Conservation (phyloP, 2,797 vertebrate species). For the Protosalanx chinensis region DNA sequence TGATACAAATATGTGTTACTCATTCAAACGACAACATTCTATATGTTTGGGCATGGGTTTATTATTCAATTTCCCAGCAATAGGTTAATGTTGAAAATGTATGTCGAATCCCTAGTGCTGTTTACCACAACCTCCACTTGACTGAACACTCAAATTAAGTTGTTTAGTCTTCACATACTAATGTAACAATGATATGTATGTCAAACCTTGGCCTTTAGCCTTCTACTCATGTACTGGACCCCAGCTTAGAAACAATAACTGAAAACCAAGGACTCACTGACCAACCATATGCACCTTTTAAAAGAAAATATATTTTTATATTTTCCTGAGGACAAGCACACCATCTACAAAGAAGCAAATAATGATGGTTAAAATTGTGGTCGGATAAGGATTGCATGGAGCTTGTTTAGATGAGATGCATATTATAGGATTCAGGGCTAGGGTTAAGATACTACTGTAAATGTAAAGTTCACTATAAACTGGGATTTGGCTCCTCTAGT, state of each 20-base stretch:
- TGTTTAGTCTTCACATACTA: conserved; percentile 38
- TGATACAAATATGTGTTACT: conserved; percentile 74
- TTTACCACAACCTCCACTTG: conserved; percentile 36
- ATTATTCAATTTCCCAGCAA: conserved; percentile 49
- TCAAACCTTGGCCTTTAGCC: conserved; percentile 50
- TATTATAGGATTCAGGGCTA: conserved; percentile 53
- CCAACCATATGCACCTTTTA: conserved; percentile 65
- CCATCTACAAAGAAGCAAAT: conserved; percentile 56
- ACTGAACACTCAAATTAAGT: conserved; percentile 37
- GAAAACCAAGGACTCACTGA: conserved; percentile 55
- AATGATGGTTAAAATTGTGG: conserved; percentile 31
- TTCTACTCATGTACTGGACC: conserved; percentile 58
- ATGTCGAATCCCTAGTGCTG: conserved; percentile 43
- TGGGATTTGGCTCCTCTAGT: conserved; percentile 4
- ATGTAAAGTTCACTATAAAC: conserved; percentile 33
- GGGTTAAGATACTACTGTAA: conserved; percentile 44
- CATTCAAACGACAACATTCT: conserved; percentile 70
- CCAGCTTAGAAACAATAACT: conserved; percentile 44
- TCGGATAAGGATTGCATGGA: conserved; percentile 18
- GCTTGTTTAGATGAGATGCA: conserved; percentile 23
- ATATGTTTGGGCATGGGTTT: conserved; percentile 72
- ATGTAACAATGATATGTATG: conserved; percentile 40
- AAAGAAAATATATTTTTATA: conserved; percentile 77
- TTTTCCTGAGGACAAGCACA: conserved; percentile 77
- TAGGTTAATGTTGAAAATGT: conserved; percentile 51